Percentiles rank a stretch among this genome's conserved stretches.
phyloP scores from a whole-genome alignment of 2,888 invertebrate species.

The Tortrix viridana region DNA sequence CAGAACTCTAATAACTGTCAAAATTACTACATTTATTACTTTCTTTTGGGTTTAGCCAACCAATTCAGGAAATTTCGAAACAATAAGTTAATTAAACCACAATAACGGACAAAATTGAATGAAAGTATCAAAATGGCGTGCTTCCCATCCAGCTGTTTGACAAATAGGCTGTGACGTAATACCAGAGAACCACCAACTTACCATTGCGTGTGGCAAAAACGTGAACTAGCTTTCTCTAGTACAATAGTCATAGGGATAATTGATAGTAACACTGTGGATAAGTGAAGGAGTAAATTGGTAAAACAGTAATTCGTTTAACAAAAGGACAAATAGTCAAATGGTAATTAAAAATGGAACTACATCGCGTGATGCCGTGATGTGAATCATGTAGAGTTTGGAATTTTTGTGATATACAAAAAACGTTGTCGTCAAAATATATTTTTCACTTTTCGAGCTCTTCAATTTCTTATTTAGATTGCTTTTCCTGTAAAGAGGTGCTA shows the following conservation, averaged over 20 bases:
- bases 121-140: constrained; percentile 32
- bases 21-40: constrained; percentile 13
- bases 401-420: constrained; percentile 1
- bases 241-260: not conserved
- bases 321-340: constrained; percentile 32
- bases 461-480: too few relatives aligned
- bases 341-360: constrained; percentile 29
- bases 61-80: constrained; percentile 29
- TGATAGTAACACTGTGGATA: not conserved
- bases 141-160: constrained; percentile 31
- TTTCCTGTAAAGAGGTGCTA: too few relatives aligned
- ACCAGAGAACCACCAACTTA: constrained; percentile 2
- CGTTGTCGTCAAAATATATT: not conserved
- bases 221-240: not conserved
- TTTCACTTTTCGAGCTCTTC: too few relatives aligned
- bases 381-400: constrained; percentile 5
- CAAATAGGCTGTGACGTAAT: constrained; percentile 34
- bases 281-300: constrained; percentile 17
- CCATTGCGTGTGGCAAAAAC: constrained; percentile 3
- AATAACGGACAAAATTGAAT: constrained; percentile 34
- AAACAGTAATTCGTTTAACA: constrained; percentile 29
- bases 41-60: constrained; percentile 13
- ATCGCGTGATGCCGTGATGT: constrained; percentile 19
- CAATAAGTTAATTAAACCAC: constrained; percentile 35
- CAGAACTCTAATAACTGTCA: too few relatives aligned